Percentiles rank a stretch among this genome's conserved stretches.
Evolutionary conservation across 2,888 invertebrate species (phyloP).

Genomic region (Allygus modestus): DNA sequence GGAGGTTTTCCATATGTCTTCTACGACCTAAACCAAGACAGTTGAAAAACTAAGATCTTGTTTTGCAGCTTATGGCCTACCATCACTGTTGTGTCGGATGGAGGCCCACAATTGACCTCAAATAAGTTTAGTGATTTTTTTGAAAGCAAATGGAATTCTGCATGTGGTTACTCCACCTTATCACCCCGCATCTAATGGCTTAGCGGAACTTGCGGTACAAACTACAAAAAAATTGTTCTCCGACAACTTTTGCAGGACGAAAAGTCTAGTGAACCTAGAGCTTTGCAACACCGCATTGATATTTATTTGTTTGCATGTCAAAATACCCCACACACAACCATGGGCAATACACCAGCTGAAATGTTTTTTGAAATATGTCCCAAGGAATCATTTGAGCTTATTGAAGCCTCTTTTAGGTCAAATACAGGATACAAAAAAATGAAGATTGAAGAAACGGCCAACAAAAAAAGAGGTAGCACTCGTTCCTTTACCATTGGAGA

Average conservation of each 20-base stretch:
- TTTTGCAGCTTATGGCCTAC: too few species aligned
- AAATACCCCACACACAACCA: constrained; percentile 70
- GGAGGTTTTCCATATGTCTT: constrained; percentile 58
- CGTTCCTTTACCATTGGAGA: not conserved
- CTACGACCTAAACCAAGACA: not conserved
- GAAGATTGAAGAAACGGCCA: not conserved
- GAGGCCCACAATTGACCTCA: constrained; percentile 36
- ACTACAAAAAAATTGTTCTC: constrained; percentile 67
- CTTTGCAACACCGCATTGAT: constrained; percentile 68
- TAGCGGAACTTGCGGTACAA: constrained; percentile 71
- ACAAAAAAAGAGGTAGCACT: not conserved
- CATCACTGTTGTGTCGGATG: constrained; percentile 13
- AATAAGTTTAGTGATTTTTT: constrained; percentile 38
- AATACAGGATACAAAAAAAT: not conserved
- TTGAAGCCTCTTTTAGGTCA: too few species aligned
- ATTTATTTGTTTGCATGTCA: constrained; percentile 65
- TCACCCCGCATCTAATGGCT: constrained; percentile 70
- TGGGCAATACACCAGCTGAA: constrained; percentile 68
- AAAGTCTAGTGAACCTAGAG: constrained; percentile 6
- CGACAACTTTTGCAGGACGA: not conserved
- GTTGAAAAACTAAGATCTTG: constrained; percentile 21
- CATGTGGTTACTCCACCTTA: constrained; percentile 64
- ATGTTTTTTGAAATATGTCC: not conserved
- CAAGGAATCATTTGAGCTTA: not conserved
- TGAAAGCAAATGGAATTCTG: constrained; percentile 31